Percentiles rank a stretch among this genome's conserved stretches.
Evolutionary conservation across 1,140 invertebrate species (phyloP).

Genomic region (Potamilus streckersoni): DNA sequence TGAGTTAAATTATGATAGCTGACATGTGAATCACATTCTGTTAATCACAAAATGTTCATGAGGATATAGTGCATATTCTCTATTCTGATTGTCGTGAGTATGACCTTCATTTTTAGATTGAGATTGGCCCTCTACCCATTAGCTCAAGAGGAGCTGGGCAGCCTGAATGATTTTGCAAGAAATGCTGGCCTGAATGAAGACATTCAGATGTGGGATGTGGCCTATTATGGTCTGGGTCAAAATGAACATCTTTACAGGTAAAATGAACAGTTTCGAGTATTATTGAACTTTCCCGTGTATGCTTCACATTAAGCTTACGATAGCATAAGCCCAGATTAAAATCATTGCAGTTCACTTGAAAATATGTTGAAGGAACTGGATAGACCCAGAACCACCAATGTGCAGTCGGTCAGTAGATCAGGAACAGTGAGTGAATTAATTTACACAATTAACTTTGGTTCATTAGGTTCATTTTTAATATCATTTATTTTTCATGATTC

Average conservation of each 20-base stretch:
- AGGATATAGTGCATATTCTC: background rate
- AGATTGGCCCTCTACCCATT: constrained; percentile 71
- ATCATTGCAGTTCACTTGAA: no score
- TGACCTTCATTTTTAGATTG: constrained; percentile 63
- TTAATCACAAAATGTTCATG: background rate
- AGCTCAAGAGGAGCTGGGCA: constrained; percentile 81
- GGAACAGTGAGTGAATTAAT: no score
- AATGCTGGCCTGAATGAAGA: constrained; percentile 78
- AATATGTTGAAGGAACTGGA: no score
- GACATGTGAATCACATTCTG: background rate
- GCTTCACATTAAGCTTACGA: no score
- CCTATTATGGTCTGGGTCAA: constrained; percentile 84
- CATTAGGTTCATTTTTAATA: no score
- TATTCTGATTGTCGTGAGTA: background rate
- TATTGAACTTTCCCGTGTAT: no score
- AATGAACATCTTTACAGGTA: constrained; percentile 72
- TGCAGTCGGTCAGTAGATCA: no score
- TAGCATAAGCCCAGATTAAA: no score
- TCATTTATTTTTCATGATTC: no score
- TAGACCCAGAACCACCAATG: no score
- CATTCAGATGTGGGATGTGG: constrained; percentile 86
- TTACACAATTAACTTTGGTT: no score
- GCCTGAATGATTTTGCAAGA: constrained; percentile 80
- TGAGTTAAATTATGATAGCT: no score
- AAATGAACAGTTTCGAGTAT: constrained; percentile 22